These are phyloP conservation scores for Eufriesea mexicana DNA, from an alignment of 1,140 invertebrate genomes.

Conservation along the genomic window DNA sequence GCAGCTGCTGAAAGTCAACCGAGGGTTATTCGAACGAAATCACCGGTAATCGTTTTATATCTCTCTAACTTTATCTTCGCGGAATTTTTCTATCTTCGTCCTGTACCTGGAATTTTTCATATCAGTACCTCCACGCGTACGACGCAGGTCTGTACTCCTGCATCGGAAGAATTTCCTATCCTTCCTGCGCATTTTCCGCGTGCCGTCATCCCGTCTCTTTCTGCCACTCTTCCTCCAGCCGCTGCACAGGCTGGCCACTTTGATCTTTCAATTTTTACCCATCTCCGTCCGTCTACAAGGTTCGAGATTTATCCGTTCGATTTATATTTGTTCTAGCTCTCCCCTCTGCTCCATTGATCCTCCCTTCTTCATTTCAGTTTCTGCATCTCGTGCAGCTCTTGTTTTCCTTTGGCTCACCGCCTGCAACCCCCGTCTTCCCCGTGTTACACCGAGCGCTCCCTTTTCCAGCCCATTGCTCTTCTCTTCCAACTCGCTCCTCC, in stretches of 20 bases:
- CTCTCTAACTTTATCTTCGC: not conserved
- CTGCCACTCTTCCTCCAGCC: slow-evolving; percentile 41
- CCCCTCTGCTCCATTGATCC: not conserved
- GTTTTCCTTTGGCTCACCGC: not conserved
- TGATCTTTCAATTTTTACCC: slow-evolving; percentile 38
- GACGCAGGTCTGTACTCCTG: not conserved
- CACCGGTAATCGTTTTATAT: not conserved
- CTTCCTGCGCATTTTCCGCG: slow-evolving; percentile 3
- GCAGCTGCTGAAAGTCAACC: not conserved
- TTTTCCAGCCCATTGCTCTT: slow-evolving; percentile 2
- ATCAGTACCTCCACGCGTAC: slow-evolving; percentile 35
- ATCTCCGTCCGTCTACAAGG: not conserved
- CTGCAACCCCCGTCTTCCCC: not conserved
- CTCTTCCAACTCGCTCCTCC: not conserved
- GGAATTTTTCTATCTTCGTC: not conserved
- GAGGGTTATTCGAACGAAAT: not conserved
- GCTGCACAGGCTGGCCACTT: slow-evolving; percentile 43
- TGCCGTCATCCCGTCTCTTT: not conserved
- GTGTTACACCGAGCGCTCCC: too few relatives aligned
- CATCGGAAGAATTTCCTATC: slow-evolving; percentile 15
- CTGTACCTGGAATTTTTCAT: slow-evolving; percentile 45
- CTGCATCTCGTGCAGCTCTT: not conserved
- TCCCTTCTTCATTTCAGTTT: not conserved
- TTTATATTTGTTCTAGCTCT: slow-evolving; percentile 12
- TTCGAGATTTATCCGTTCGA: slow-evolving; percentile 28